Base-by-base conservation (phyloP, 2,113 vertebrate genomes). In the Oreochromis spilurus region DNA sequence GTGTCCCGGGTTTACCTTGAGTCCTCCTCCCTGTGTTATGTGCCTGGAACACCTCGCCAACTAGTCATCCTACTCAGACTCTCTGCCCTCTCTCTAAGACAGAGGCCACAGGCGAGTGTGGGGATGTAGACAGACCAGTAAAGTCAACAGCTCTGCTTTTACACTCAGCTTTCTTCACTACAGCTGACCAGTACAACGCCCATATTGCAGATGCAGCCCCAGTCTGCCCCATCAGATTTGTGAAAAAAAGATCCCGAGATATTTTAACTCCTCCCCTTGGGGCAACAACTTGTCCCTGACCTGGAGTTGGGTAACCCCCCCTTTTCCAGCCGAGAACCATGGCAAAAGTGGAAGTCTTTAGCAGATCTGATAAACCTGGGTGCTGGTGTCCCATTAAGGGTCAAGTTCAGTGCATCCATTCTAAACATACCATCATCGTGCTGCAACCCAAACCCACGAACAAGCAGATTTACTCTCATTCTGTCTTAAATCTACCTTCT, bases 161-260 rank as follows among this genome's bases (percentile, higher is more conserved):
- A 45, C 21, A 3, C 13, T 72, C 13, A 0, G 8, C 38, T 4
- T 26, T 17, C 67, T 10, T 45, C 40, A 26, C 5, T 26, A 72
- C 40, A 72, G 0, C 14, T 0, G 40, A 10, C 38, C 21, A 72
- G 40, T 26, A 4, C 5, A 1, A 40, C 2, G 1, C n/a, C 36
- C n/a, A 13, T 40, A 0, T 24, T 43, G 21, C n/a, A 70, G 65
- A 16, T 4, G 7, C n/a, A 72, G 62, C 11, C n/a, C 12, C 36
- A 34, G 60, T 65, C 31, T n/a, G 9, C 17, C 17, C 17, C 31
- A 65, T 36, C 60, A 65, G 31, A 60, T 0, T 34, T 34, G 9
- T 34, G 9, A 10, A 38, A 10, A 55, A 62, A 34, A 40, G 12
- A 24, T 9, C 3, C 14, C 0, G 1, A 14, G n/a, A 45, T 17